Evolutionary conservation across 2,113 vertebrate species (phyloP), one percentile per base, ranked within the genome.

Genomic region (Rana temporaria): DNA sequence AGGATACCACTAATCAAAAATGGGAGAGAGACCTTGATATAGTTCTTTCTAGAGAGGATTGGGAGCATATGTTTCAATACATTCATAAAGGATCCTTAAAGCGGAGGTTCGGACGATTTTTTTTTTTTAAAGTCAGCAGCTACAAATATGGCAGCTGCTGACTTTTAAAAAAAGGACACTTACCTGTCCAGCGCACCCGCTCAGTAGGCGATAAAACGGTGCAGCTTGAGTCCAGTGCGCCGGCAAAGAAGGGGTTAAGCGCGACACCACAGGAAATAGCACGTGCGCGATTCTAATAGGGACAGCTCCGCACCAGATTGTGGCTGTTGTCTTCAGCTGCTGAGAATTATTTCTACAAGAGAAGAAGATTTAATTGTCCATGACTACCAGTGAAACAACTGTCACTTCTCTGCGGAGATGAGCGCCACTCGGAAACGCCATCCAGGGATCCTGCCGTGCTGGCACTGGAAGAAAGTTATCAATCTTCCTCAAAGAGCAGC

Each of bases 261-360:
- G 53, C 18, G 9, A n/a, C 42, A 26, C 42, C 57, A 34, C 38
- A 63, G 34, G 57, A 12, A 48, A 63, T 38, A 59, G 69, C 71
- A 75, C 86, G 85, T 86, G 69, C 84, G 66, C 60, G 55, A 19
- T 66, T 48, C 52, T 81, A 67, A 66, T 2, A 53, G 1, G 30
- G 16, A 75, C 86, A 84, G 86, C 0, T 12, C n/a, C 19, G 55
- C 63, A 70, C 60, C 82, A 76, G 79, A 84, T 85, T 87, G 81
- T n/a, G 72, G 20, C 80, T 73, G 69, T 67, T 86, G 65, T 19
- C 69, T 81, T 81, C 75, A 85, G 85, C 81, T 71, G 75, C 57
- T 62, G 82, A 85, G 85, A 83, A 84, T 84, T 77, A 67, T 81
- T 86, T 74, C 75, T 72, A 66, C 79, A 16, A 32, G 76, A 86